phyloP scores from a whole-genome alignment of 1,140 invertebrate species.

The Laupala kohalensis region DNA sequence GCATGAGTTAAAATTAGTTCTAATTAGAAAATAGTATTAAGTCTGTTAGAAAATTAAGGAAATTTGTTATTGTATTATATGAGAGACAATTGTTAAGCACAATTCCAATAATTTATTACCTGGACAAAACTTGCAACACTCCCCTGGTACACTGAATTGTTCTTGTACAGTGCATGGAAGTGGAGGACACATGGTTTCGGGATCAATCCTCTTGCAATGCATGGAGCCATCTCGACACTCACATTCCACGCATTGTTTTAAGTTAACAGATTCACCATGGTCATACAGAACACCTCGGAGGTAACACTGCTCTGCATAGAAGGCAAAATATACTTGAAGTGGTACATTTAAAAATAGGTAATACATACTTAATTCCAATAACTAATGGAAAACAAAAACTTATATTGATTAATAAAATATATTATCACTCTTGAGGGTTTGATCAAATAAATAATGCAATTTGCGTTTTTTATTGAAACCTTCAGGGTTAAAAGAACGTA shows the following conservation, averaged over 20 bases:
- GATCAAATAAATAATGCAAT: no score
- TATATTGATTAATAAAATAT: no score
- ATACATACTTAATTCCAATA: no score
- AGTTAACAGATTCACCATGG: constrained; percentile 61
- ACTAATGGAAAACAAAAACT: no score
- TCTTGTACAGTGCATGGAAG: constrained; percentile 63
- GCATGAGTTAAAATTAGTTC: no score
- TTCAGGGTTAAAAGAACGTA: no score
- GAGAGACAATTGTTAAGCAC: background rate
- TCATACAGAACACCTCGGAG: constrained; percentile 64
- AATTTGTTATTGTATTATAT: background rate
- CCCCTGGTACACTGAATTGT: constrained; percentile 64
- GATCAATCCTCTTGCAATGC: constrained; percentile 59
- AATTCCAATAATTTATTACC: constrained; percentile 37
- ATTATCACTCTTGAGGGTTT: no score
- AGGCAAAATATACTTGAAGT: constrained; percentile 9
- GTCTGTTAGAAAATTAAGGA: no score
- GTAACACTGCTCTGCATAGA: constrained; percentile 58
- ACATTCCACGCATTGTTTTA: constrained; percentile 59
- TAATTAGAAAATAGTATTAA: no score
- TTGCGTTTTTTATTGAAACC: no score
- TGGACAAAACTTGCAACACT: constrained; percentile 84
- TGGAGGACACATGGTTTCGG: constrained; percentile 59
- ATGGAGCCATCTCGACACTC: constrained; percentile 67
- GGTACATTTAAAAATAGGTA: background rate